phyloP scores from a whole-genome alignment of 2,797 vertebrate species.

The Avahi laniger region DNA sequence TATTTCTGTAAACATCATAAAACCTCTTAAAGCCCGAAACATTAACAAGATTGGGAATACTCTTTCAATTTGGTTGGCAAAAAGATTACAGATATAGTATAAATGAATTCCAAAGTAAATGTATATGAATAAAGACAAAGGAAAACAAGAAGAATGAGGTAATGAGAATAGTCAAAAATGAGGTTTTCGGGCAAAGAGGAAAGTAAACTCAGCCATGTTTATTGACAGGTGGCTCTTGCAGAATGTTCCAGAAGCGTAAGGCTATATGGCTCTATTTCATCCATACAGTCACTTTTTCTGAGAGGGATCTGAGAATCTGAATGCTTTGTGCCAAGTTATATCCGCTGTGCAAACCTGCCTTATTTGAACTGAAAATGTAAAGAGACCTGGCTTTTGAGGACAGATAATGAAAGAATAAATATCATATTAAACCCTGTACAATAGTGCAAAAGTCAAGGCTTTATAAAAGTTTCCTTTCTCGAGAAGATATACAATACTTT shows the following conservation, averaged over 20 bases:
- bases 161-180: not conserved
- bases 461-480: not conserved
- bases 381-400: not conserved
- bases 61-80: not conserved
- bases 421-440: not conserved
- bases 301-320: not conserved
- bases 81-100: not conserved
- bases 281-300: not conserved
- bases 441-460: not conserved
- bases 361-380: not conserved
- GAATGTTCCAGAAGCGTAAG: not conserved
- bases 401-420: not conserved
- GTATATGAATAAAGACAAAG: not conserved
- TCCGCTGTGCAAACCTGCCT: not conserved
- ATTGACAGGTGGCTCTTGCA: not conserved
- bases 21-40: not conserved
- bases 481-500: not conserved
- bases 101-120: not conserved
- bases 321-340: not conserved
- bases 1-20: not conserved
- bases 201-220: not conserved
- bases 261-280: rapidly evolving
- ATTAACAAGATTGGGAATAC: not conserved
- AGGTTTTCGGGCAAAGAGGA: not conserved
- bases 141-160: not conserved